A percentile compares a stretch with the other conserved stretches of the same genome.
These are phyloP conservation scores for Callospermophilus lateralis DNA, from an alignment of 2,113 vertebrate genomes.

Conservation along the genomic window DNA sequence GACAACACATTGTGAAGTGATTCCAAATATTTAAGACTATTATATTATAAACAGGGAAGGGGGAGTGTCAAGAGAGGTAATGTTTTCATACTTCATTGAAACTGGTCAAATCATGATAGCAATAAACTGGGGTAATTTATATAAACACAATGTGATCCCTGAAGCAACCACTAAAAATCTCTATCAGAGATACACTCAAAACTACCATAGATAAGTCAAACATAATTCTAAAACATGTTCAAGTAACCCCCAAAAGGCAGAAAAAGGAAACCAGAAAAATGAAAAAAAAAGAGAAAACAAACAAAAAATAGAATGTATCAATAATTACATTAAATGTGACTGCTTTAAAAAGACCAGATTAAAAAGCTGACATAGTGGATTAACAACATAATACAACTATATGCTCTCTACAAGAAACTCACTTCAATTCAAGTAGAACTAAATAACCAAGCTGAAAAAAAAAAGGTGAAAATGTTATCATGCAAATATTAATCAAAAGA, in stretches of 20 bases:
- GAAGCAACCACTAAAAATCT: constrained; percentile 1
- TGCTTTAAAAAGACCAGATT: not conserved
- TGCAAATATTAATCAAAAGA: not conserved
- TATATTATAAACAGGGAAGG: not conserved
- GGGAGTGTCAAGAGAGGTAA: not conserved
- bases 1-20: not conserved
- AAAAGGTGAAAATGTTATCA: not conserved
- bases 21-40: not conserved
- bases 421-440: not conserved
- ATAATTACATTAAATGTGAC: not conserved
- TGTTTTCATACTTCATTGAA: not conserved
- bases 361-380: not conserved
- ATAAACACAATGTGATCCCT: not conserved
- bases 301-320: not conserved
- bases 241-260: not conserved
- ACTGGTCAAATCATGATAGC: not conserved
- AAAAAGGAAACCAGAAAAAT: constrained; percentile 48
- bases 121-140: not conserved
- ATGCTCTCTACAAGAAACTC: not conserved
- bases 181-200: not conserved
- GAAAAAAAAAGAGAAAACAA: constrained; percentile 21
- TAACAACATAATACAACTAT: not conserved
- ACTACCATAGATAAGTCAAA: not conserved
- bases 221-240: not conserved
- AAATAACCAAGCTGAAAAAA: not conserved